Evolutionary conservation across 2,797 vertebrate genomes (phyloP).

Genomic region (Adelosebastes latens): DNA sequence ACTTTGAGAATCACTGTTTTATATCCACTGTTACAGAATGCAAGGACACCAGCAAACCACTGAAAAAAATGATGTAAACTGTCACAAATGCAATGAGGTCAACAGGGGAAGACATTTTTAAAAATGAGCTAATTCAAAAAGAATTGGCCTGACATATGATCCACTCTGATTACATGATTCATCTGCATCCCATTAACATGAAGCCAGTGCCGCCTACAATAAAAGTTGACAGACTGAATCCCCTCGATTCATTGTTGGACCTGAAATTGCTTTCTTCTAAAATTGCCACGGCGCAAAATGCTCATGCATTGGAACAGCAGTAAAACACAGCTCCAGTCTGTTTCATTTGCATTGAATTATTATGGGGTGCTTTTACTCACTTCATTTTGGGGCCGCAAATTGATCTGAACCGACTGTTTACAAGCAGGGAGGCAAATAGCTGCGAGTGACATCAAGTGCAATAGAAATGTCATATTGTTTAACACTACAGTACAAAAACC

Average conservation of each 20-base stretch:
- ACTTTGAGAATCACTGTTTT: background rate
- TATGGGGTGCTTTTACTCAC: constrained; percentile 28
- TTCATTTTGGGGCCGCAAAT: constrained; percentile 46
- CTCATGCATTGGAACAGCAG: constrained; percentile 34
- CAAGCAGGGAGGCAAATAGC: constrained; percentile 17
- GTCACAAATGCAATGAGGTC: background rate
- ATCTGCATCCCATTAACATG: constrained; percentile 26
- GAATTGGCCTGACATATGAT: background rate
- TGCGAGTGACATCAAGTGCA: constrained; percentile 41
- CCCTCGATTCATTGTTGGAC: constrained; percentile 24
- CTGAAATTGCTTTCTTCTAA: constrained; percentile 44
- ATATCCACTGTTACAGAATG: background rate
- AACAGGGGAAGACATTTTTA: background rate
- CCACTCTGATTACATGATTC: constrained; percentile 19
- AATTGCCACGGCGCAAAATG: constrained; percentile 38
- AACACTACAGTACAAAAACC: constrained; percentile 11
- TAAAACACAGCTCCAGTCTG: background rate
- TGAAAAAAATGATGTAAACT: background rate
- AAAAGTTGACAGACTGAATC: constrained; percentile 37
- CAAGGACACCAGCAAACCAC: background rate
- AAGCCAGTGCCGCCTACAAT: background rate
- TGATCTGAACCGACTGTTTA: constrained; percentile 40
- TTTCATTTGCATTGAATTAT: constrained; percentile 53
- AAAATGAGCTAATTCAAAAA: background rate
- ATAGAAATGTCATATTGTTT: constrained; percentile 49